These are phyloP conservation scores for Mus pahari DNA, from an alignment of 2,113 vertebrate species.

Conservation along the genomic window DNA sequence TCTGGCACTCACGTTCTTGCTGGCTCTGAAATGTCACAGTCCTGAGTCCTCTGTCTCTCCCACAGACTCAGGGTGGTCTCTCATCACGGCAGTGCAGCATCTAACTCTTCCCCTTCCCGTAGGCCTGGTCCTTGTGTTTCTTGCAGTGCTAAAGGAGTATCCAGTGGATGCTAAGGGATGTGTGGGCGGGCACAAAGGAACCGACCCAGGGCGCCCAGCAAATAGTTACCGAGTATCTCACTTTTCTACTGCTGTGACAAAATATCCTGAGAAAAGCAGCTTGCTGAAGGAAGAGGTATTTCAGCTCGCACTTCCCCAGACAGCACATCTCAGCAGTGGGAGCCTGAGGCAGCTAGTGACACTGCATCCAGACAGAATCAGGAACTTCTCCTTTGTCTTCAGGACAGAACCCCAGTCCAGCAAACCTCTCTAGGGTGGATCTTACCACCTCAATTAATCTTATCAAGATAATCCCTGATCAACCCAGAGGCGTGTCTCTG, in stretches of 20 bases:
- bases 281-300: not conserved
- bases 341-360: not conserved
- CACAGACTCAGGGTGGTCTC: accelerated
- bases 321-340: accelerated
- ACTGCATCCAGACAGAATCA: not conserved
- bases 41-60: accelerated
- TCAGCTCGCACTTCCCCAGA: not conserved
- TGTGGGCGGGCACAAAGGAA: not conserved
- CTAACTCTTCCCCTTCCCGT: accelerated
- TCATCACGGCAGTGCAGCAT: accelerated
- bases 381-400: not conserved
- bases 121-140: accelerated
- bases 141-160: accelerated
- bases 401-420: too few relatives aligned
- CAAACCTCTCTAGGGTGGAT: accelerated
- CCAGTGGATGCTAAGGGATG: not conserved
- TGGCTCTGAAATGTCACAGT: accelerated
- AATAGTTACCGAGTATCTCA: not conserved
- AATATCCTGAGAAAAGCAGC: too few relatives aligned
- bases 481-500: not conserved
- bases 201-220: accelerated
- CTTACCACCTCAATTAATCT: not conserved
- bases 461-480: not conserved
- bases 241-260: not conserved
- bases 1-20: not conserved